These are phyloP conservation scores for Acanthopleura granulata DNA, from an alignment of 2,888 invertebrate species.

Conservation along the genomic window DNA sequence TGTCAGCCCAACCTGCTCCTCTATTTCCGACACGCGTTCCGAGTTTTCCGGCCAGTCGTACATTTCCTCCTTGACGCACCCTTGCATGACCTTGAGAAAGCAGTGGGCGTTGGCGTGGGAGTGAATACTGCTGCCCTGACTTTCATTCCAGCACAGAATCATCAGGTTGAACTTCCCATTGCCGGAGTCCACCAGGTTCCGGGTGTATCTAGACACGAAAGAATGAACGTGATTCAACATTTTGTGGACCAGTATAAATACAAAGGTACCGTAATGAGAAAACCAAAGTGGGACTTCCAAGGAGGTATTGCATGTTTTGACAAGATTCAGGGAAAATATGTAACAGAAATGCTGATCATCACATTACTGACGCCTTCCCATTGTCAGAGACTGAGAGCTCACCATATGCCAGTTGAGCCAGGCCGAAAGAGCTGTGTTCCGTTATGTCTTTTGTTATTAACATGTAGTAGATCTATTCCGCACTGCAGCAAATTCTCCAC, in stretches of 20 bases:
- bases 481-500: too few relatives aligned
- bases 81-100: conserved; percentile 92
- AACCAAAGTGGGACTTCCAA: background rate
- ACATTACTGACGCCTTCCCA: background rate
- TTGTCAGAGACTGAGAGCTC: too few relatives aligned
- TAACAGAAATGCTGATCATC: too few relatives aligned
- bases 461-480: too few relatives aligned
- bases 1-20: conserved; percentile 60
- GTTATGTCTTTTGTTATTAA: too few relatives aligned
- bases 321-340: too few relatives aligned
- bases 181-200: conserved; percentile 95
- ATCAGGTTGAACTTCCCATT: conserved; percentile 98
- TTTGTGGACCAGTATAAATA: background rate
- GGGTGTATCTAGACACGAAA: conserved; percentile 88
- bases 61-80: conserved; percentile 77
- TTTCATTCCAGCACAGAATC: conserved; percentile 98
- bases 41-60: conserved; percentile 82
- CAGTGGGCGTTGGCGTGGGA: conserved; percentile 97
- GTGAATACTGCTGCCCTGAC: conserved; percentile 94
- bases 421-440: too few relatives aligned
- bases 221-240: too few relatives aligned
- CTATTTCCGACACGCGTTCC: conserved; percentile 61
- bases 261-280: background rate
- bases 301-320: background rate
- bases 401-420: too few relatives aligned